Percentiles rank a stretch among this genome's conserved stretches.
Evolutionary conservation across 2,113 vertebrate species (phyloP).

Genomic region (Hemichromis elongatus): DNA sequence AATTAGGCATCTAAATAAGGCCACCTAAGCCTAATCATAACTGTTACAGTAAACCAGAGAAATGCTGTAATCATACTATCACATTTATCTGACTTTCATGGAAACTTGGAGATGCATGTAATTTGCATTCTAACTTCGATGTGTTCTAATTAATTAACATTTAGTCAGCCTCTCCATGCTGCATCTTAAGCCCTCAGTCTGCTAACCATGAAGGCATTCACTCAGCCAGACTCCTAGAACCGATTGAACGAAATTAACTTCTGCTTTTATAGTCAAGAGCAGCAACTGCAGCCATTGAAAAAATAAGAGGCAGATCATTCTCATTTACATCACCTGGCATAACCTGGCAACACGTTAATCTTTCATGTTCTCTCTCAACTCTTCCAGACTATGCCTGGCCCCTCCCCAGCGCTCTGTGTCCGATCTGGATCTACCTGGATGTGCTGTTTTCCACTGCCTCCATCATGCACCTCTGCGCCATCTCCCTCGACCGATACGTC

Average conservation of each 20-base stretch:
- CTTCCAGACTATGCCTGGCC: conserved; percentile 91
- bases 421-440: conserved; percentile 98
- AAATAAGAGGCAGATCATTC: not conserved
- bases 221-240: not conserved
- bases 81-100: not conserved
- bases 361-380: not conserved
- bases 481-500: conserved; percentile 96
- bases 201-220: not conserved
- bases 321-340: not conserved
- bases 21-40: not conserved
- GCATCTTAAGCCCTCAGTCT: conserved; percentile 5
- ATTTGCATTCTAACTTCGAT: not conserved
- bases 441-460: conserved; percentile 97
- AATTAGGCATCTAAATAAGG: not conserved
- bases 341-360: not conserved
- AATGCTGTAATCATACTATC: not conserved
- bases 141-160: conserved; percentile 10
- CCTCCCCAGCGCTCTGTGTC: conserved; percentile 88
- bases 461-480: conserved; percentile 99
- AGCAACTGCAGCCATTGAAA: not conserved
- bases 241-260: not conserved
- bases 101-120: not conserved
- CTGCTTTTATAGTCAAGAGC: not conserved
- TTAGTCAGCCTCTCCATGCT: not conserved
- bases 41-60: not conserved